Evolutionary conservation across 2,888 invertebrate genomes (phyloP).

Genomic region (Embidobia sp.): DNA sequence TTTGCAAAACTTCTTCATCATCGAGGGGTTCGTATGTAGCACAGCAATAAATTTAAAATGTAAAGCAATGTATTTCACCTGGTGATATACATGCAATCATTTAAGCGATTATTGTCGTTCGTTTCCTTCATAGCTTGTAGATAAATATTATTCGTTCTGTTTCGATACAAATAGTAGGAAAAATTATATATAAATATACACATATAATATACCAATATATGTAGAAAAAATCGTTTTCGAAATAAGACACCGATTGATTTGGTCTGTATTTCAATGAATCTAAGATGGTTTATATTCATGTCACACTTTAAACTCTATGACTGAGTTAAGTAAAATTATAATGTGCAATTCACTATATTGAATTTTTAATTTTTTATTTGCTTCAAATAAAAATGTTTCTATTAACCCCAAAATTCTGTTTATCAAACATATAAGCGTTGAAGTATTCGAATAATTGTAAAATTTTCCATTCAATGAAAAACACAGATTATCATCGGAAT

Average conservation of each 20-base stretch:
- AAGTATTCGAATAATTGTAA: too few relatives aligned
- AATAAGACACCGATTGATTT: conserved; percentile 44
- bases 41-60: conserved; percentile 61
- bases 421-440: too few relatives aligned
- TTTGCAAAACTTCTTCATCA: conserved; percentile 58
- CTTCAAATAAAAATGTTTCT: too few relatives aligned
- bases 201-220: conserved; percentile 51
- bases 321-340: too few relatives aligned
- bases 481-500: conserved; percentile 3
- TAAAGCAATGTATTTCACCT: conserved; percentile 49
- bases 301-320: too few relatives aligned
- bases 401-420: too few relatives aligned
- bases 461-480: conserved; percentile 19
- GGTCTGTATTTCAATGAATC: neutral
- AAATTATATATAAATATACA: conserved; percentile 57
- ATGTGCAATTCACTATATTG: too few relatives aligned
- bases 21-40: conserved; percentile 58
- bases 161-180: conserved; percentile 47
- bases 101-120: conserved; percentile 56
- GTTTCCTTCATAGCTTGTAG: conserved; percentile 60
- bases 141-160: conserved; percentile 51
- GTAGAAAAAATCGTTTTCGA: conserved; percentile 45
- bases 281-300: conserved; percentile 9
- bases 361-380: too few relatives aligned
- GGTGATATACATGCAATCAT: conserved; percentile 47